phyloP scores from a whole-genome alignment of 2,113 vertebrate genomes.

The Bothrops jararaca region DNA sequence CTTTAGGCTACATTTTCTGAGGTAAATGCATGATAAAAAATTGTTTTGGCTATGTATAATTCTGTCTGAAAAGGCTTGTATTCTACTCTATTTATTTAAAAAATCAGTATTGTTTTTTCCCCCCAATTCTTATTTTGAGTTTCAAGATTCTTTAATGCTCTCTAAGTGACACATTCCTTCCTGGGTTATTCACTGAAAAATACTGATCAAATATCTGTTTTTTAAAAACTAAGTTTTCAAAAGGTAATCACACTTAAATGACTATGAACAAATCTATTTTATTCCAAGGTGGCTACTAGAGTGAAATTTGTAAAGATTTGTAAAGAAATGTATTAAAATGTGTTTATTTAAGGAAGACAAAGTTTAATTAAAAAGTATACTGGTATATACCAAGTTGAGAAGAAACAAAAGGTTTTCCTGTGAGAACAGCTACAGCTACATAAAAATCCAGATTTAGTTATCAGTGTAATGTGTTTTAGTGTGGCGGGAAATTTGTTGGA shows the following conservation, averaged over 20 bases:
- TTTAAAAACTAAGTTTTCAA: background rate
- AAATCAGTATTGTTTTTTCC: background rate
- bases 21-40: constrained; percentile 12
- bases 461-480: constrained; percentile 9
- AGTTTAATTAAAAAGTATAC: constrained; percentile 8
- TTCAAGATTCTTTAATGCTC: constrained; percentile 27
- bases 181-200: background rate
- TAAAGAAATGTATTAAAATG: background rate
- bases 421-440: constrained; percentile 25
- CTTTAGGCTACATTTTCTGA: constrained; percentile 13
- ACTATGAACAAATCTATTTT: background rate
- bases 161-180: background rate
- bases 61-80: constrained; percentile 19
- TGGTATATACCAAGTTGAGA: background rate
- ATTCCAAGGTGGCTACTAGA: background rate
- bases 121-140: constrained; percentile 5
- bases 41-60: background rate
- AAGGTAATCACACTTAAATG: background rate
- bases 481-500: constrained; percentile 31
- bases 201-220: background rate
- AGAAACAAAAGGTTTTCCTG: constrained; percentile 17
- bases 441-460: constrained; percentile 12
- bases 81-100: background rate
- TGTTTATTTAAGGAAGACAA: background rate
- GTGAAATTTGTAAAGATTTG: background rate